These are phyloP conservation scores for Macrophya annulata DNA, from an alignment of 2,888 invertebrate species.

Conservation along the genomic window DNA sequence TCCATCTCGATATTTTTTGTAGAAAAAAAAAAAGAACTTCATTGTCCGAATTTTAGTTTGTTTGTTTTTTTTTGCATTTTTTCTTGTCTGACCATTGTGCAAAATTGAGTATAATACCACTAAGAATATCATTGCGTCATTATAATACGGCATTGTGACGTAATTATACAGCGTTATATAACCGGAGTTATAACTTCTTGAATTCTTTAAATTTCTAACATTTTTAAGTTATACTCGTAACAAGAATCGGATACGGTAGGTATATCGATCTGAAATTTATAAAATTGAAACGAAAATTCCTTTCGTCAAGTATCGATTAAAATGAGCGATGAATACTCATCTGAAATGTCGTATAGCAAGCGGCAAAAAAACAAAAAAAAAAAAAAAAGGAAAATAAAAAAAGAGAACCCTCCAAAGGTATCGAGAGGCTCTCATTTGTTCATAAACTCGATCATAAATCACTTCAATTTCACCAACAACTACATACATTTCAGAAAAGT, in stretches of 20 bases:
- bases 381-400: too few species aligned
- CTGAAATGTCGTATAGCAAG: background rate
- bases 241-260: background rate
- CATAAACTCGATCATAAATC: background rate
- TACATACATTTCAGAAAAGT: background rate
- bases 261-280: background rate
- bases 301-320: background rate
- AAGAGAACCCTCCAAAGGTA: background rate
- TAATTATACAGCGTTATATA: conserved; percentile 18
- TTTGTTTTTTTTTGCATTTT: background rate
- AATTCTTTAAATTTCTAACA: background rate
- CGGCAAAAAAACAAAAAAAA: too few species aligned
- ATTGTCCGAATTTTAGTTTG: background rate
- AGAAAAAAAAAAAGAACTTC: background rate
- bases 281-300: background rate
- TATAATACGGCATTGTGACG: background rate
- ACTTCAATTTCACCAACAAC: background rate
- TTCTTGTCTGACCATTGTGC: background rate
- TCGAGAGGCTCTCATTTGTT: background rate
- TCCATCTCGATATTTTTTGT: background rate
- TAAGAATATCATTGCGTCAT: background rate
- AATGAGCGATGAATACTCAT: background rate
- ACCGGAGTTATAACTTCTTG: background rate
- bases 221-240: background rate
- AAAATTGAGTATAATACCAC: background rate